These are phyloP conservation scores for Tethya wilhelma DNA, from an alignment of 37 sponge, comb jelly and placozoan species.

Conservation along the genomic window DNA sequence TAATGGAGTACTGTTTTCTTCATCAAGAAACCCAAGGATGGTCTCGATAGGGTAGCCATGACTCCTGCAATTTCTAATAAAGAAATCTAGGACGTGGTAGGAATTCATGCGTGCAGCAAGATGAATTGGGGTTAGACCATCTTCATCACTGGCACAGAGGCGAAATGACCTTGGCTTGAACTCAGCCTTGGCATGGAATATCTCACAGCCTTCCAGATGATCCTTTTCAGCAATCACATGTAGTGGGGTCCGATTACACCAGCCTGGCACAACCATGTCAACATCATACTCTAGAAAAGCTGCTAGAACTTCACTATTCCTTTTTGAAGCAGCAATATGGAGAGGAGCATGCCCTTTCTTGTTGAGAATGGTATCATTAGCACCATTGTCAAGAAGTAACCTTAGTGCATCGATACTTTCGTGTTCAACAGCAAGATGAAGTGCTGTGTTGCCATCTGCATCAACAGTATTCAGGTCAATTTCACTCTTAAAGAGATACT, in stretches of 20 bases:
- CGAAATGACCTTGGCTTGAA: neutral
- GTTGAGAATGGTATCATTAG: constrained; percentile 54
- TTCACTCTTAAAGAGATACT: constrained; percentile 65
- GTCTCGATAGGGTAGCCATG: constrained; percentile 71
- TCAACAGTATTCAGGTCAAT: constrained; percentile 54
- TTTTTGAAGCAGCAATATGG: constrained; percentile 56
- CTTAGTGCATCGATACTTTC: constrained; percentile 30
- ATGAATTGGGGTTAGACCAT: constrained; percentile 74
- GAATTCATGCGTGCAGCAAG: constrained; percentile 75
- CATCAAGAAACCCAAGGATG: constrained; percentile 62
- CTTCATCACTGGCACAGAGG: constrained; percentile 73
- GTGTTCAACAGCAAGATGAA: constrained; percentile 70
- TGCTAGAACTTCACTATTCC: constrained; percentile 25
- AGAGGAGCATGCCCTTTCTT: constrained; percentile 50
- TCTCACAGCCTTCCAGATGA: constrained; percentile 51
- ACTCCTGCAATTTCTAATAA: constrained; percentile 24
- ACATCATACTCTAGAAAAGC: constrained; percentile 38
- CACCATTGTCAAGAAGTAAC: constrained; percentile 54
- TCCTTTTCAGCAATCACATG: constrained; percentile 77
- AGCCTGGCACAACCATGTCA: constrained; percentile 35
- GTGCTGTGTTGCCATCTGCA: constrained; percentile 76
- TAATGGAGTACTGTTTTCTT: constrained; percentile 86
- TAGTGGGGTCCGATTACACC: constrained; percentile 59
- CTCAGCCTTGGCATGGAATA: constrained; percentile 8
- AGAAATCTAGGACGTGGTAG: constrained; percentile 39